These are phyloP conservation scores for Oxyruncus cristatus DNA, from an alignment of 2,113 vertebrate genomes.

Conservation along the genomic window DNA sequence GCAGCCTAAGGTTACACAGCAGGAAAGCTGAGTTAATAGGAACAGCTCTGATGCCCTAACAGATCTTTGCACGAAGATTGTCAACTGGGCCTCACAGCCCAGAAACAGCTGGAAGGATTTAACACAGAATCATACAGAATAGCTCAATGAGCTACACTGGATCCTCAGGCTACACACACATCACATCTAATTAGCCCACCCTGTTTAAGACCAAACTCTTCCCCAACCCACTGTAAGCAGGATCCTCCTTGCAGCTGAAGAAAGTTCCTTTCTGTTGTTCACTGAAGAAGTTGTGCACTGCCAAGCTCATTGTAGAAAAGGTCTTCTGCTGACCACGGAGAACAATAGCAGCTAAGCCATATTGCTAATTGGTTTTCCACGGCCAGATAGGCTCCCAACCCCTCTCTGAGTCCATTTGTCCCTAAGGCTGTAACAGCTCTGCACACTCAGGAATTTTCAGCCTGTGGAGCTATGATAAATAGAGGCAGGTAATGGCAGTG, in stretches of 20 bases:
- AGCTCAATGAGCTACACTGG: neutral
- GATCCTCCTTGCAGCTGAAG: neutral
- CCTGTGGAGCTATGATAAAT: neutral
- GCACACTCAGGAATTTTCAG: neutral
- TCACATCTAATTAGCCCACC: neutral
- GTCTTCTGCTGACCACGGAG: neutral
- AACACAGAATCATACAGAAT: neutral
- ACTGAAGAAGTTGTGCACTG: neutral
- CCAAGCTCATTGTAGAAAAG: neutral
- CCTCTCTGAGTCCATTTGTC: neutral
- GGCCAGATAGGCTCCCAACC: neutral
- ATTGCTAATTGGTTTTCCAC: conserved; percentile 29
- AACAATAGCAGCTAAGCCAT: neutral
- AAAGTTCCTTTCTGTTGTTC: neutral
- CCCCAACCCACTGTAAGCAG: neutral
- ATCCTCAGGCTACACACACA: fast-evolving
- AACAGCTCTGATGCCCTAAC: neutral
- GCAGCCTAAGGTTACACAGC: neutral
- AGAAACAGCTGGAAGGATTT: neutral
- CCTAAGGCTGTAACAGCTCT: neutral
- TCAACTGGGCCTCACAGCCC: neutral
- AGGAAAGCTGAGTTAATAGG: neutral
- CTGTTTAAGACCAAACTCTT: neutral
- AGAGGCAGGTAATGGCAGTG: conserved; percentile 15
- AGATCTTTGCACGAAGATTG: neutral